Conservation (phyloP, 2,797 vertebrate species). For the Avahi laniger region DNA sequence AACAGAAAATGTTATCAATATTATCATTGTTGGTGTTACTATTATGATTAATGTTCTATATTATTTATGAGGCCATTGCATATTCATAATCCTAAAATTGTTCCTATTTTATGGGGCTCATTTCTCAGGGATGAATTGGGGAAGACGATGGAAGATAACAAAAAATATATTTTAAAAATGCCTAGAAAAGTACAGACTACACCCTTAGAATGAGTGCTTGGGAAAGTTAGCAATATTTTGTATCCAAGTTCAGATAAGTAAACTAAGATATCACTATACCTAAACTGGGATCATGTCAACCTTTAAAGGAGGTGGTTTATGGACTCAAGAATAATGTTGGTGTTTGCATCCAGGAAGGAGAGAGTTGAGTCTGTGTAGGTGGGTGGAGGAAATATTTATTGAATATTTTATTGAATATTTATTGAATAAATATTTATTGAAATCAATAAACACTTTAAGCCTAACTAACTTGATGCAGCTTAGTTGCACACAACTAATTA, state of each 20-base stretch:
- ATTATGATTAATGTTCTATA: not conserved
- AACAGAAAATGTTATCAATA: not conserved
- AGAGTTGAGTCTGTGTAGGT: not conserved
- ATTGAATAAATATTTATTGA: too few relatives aligned
- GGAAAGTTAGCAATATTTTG: not conserved
- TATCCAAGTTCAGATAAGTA: not conserved
- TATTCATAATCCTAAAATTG: constrained; percentile 17
- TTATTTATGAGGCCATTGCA: not conserved
- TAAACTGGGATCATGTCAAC: not conserved
- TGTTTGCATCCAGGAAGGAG: not conserved
- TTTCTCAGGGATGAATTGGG: not conserved
- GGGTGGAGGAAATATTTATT: not conserved
- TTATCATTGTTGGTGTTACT: not conserved
- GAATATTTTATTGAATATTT: too few relatives aligned
- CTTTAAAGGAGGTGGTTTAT: not conserved
- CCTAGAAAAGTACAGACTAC: not conserved
- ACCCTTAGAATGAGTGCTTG: not conserved
- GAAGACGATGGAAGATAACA: not conserved
- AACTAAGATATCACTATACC: not conserved
- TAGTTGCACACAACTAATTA: constrained; percentile 18
- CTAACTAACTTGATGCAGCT: constrained; percentile 4
- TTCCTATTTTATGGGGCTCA: not conserved
- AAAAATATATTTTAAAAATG: not conserved
- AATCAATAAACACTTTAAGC: not conserved
- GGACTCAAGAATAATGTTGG: not conserved